These are phyloP conservation scores for Lamellibrachia satsuma DNA, from an alignment of 2,888 invertebrate genomes.

Conservation along the genomic window DNA sequence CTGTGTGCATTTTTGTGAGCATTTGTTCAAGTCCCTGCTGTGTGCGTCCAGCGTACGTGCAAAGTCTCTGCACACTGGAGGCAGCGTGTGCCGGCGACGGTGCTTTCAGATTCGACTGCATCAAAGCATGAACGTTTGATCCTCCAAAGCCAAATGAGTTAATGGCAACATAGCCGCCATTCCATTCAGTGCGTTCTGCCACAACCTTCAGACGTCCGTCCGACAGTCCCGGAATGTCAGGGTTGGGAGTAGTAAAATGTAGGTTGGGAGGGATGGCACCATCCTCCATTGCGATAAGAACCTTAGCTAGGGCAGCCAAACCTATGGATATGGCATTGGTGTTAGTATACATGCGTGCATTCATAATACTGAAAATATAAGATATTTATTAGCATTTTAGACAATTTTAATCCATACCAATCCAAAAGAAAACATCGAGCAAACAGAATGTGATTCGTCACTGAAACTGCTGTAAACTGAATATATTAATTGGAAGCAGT, in stretches of 20 bases:
- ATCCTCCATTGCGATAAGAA: conserved; percentile 90
- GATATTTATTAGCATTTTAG: not conserved
- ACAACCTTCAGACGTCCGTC: conserved; percentile 88
- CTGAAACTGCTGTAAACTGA: too few species aligned
- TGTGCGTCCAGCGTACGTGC: conserved; percentile 86
- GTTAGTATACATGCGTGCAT: not conserved
- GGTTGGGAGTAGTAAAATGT: conserved; percentile 86
- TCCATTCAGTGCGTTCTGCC: conserved; percentile 81
- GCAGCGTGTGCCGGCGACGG: conserved; percentile 44
- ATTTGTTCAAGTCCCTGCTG: conserved; percentile 78
- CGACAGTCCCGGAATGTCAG: conserved; percentile 86
- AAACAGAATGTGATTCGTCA: too few species aligned
- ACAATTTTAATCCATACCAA: too few species aligned
- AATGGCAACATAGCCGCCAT: conserved; percentile 89
- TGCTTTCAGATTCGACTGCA: not conserved
- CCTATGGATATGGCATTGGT: conserved; percentile 67
- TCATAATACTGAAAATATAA: not conserved
- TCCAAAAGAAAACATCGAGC: too few species aligned
- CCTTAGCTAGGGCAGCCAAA: conserved; percentile 88
- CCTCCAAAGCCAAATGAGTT: conserved; percentile 99
- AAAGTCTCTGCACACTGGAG: conserved; percentile 75
- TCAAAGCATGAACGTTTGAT: conserved; percentile 64
- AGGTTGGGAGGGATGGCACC: conserved; percentile 90
- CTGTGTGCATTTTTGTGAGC: conserved; percentile 76
- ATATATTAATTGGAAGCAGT: too few species aligned